Conservation (phyloP, 2,797 vertebrate genomes). For the Anguilla anguilla region DNA sequence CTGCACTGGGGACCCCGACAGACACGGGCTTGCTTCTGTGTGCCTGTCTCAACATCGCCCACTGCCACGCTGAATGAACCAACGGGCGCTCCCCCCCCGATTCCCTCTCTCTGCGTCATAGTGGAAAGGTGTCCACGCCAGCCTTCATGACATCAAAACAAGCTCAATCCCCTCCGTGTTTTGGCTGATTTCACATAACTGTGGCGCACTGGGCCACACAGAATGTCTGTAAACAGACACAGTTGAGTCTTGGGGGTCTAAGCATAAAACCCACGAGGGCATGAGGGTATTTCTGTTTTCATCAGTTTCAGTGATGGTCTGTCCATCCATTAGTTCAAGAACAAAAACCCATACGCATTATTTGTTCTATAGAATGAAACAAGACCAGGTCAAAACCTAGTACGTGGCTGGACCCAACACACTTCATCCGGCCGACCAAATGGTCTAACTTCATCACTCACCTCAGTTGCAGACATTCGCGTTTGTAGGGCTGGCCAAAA, state of each 20-base stretch:
- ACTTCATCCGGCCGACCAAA: no score
- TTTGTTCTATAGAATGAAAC: no score
- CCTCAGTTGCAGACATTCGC: no score
- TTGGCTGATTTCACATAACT: background rate
- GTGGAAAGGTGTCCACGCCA: background rate
- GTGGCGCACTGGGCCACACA: background rate
- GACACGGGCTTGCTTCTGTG: background rate
- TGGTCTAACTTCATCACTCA: no score
- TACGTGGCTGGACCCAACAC: no score
- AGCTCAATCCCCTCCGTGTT: background rate
- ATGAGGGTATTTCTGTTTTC: no score
- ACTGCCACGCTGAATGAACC: background rate
- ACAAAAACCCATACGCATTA: no score
- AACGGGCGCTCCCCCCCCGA: background rate
- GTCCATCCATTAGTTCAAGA: no score
- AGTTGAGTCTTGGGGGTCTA: background rate
- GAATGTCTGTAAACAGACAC: background rate
- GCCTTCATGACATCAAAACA: background rate
- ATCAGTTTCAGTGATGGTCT: no score
- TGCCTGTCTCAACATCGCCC: background rate
- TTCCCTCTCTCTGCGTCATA: background rate
- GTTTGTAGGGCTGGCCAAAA: no score
- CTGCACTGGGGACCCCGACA: slow-evolving; percentile 2
- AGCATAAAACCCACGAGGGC: no score
- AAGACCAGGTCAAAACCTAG: no score